Evolutionary conservation across 2,797 vertebrate species (phyloP), one percentile per base, ranked within the genome.

Genomic region (Hyperoplus immaculatus): DNA sequence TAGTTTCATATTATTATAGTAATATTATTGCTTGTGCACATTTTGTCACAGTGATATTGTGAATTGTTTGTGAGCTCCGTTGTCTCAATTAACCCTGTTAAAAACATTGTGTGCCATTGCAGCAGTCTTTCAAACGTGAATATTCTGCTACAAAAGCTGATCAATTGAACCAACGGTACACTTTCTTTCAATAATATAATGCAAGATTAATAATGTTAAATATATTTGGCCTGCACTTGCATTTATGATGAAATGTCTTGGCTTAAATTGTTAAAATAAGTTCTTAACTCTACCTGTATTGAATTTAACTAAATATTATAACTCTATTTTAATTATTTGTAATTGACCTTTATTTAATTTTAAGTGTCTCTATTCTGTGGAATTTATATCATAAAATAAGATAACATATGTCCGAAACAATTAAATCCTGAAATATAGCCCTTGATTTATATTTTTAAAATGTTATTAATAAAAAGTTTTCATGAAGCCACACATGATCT

Each of bases 101-200:
- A 43, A 21, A 56, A 13, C 0, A 46, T 21, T 29, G 18, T 6
- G 51, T 54, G n/a, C 15, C 45, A 50, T 2, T 75, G 36, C 50
- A 57, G n/a, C 41, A 5, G 4, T 42, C 36, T 45, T 47, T 58
- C 1, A 57, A 69, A 69, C 11, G 60, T 16, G 0, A 47, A 59
- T 8, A 55, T 51, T 71, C 15, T 61, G 4, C 43, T 29, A 55
- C 14, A 46, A 39, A 29, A 2, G 1, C 9, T 63, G 47, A 64
- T 6, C 8, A 54, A 41, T 6, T 51, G 0, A 63, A 64, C 14
- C 2, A 36, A 39, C 14, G 4, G 46, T 41, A 9, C 42, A 3
- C 38, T 57, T 9, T 46, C 53, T 50, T 81, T 69, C 6, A 65
- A 36, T 4, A 51, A 45, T 36, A 56, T 21, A 15, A 54, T 55